Evolutionary conservation across 1,140 invertebrate genomes (phyloP).

Genomic region (Drosophila jambulina): DNA sequence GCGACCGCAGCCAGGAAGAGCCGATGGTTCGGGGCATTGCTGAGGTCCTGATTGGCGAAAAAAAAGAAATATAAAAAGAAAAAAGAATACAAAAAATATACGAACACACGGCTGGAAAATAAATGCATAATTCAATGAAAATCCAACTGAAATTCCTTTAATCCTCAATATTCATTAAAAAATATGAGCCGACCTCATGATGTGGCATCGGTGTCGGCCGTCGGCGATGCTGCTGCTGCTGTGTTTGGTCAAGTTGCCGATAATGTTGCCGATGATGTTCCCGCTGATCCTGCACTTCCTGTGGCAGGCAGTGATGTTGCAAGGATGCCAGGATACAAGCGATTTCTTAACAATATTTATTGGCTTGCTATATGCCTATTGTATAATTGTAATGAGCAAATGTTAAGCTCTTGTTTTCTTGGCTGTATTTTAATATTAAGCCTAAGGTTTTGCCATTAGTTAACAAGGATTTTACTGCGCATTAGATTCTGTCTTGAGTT

Average conservation of each 20-base stretch:
- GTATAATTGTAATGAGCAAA: background rate
- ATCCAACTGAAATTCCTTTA: constrained; percentile 84
- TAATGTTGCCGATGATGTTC: constrained; percentile 12
- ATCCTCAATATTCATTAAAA: constrained; percentile 85
- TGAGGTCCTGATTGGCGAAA: constrained; percentile 43
- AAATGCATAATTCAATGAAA: constrained; percentile 85
- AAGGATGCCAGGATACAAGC: background rate
- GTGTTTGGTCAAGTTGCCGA: constrained; percentile 9
- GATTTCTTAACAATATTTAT: background rate
- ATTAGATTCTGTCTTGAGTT: background rate
- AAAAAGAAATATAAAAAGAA: background rate
- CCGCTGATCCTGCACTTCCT: constrained; percentile 20
- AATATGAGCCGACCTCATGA: constrained; percentile 65
- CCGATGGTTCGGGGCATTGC: constrained; percentile 28
- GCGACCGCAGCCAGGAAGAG: constrained; percentile 43
- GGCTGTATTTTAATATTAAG: background rate
- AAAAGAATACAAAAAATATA: background rate
- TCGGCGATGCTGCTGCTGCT: constrained; percentile 23
- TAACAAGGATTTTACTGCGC: too few relatives aligned
- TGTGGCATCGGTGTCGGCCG: constrained; percentile 2
- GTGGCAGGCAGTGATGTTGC: background rate
- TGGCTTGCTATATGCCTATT: background rate
- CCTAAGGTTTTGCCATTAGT: background rate
- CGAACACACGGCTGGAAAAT: constrained; percentile 34
- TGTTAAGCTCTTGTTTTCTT: background rate